Evolutionary conservation across 2,113 vertebrate genomes (phyloP).

Genomic region (Petaurus breviceps): DNA sequence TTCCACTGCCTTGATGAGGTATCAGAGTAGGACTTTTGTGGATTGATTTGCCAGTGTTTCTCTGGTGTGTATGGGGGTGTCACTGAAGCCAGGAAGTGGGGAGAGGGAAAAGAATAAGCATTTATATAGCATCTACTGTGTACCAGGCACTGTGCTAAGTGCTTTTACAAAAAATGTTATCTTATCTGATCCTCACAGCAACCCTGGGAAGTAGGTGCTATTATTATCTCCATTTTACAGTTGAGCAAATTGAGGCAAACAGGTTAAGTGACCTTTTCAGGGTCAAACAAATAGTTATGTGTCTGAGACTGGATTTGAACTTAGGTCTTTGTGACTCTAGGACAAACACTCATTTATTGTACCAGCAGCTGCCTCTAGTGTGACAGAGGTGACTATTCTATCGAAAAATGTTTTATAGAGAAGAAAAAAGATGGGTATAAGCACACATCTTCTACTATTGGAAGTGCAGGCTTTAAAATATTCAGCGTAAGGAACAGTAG

Average conservation of each 20-base stretch:
- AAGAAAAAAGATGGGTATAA: not conserved
- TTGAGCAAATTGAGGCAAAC: not conserved
- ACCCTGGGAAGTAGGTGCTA: not conserved
- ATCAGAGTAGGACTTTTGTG: not conserved
- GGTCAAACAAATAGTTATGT: not conserved
- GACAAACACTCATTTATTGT: not conserved
- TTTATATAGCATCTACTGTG: not conserved
- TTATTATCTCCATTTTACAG: not conserved
- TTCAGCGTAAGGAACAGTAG: not conserved
- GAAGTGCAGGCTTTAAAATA: not conserved
- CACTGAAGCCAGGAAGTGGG: not conserved
- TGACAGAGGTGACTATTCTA: not conserved
- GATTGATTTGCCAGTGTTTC: not conserved
- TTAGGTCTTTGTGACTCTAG: not conserved
- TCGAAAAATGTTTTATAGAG: not conserved
- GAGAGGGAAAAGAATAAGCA: not conserved
- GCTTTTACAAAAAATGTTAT: not conserved
- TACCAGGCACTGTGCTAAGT: not conserved
- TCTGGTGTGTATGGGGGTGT: not conserved
- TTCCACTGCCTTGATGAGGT: not conserved
- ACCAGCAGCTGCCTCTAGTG: not conserved
- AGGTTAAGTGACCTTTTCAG: not conserved
- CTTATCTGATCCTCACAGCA: not conserved
- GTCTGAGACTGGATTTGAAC: not conserved
- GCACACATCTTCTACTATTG: not conserved